A percentile compares a stretch with the other conserved stretches of the same genome.
phyloP scores from a whole-genome alignment of 2,113 vertebrate genomes.

The Spilogale gracilis region DNA sequence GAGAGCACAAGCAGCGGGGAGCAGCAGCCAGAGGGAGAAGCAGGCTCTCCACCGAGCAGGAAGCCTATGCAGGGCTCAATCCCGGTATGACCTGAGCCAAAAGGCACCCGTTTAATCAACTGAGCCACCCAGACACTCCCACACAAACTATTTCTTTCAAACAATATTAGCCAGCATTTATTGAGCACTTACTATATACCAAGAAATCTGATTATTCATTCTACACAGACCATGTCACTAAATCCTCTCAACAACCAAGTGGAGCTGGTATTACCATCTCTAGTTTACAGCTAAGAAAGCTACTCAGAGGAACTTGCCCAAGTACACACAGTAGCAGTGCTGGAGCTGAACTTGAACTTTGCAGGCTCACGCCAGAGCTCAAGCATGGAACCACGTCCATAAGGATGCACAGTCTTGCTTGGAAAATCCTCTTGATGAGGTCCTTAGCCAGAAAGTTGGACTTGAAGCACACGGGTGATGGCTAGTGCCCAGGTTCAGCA shows the following conservation, averaged over 20 bases:
- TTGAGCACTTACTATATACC: neutral
- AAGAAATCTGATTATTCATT: neutral
- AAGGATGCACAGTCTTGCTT: neutral
- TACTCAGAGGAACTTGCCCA: neutral
- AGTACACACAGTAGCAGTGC: fast-evolving
- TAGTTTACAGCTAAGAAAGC: neutral
- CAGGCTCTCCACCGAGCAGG: neutral
- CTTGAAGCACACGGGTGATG: neutral
- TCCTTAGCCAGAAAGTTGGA: neutral
- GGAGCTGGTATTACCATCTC: neutral
- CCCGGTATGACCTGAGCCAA: neutral
- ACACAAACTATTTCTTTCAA: neutral
- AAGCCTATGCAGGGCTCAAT: neutral
- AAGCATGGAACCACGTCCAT: neutral
- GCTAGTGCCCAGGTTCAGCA: neutral
- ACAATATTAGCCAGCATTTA: neutral
- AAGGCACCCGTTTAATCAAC: neutral
- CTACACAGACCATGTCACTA: neutral
- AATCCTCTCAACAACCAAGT: neutral
- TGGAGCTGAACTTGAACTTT: neutral
- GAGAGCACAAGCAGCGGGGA: neutral
- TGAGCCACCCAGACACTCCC: neutral
- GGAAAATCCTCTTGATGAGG: neutral
- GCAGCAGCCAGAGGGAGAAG: too few relatives aligned
- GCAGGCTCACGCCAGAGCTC: neutral